A percentile compares a stretch with the other conserved stretches of the same genome.
Evolutionary conservation across 1,140 invertebrate genomes (phyloP).

Genomic region (Drosophila parvula): DNA sequence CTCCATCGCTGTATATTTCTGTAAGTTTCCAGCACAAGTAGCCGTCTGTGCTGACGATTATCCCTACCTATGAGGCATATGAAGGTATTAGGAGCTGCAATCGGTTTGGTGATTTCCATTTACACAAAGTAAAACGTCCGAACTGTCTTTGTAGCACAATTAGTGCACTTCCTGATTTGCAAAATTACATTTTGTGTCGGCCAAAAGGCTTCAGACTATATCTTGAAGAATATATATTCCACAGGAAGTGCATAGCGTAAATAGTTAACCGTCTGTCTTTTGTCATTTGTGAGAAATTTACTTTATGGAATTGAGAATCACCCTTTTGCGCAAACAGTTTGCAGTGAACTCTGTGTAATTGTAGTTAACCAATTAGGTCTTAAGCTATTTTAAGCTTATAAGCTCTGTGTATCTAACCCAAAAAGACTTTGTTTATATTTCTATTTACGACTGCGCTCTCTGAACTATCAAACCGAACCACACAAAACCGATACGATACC

Average conservation of each 20-base stretch:
- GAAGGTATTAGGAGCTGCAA: constrained; percentile 63
- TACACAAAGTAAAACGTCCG: constrained; percentile 38
- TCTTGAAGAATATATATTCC: neutral
- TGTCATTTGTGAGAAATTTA: constrained; percentile 19
- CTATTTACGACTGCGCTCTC: constrained; percentile 57
- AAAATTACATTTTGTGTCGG: neutral
- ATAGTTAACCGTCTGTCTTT: constrained; percentile 1
- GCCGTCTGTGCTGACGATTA: constrained; percentile 20
- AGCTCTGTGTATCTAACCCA: constrained; percentile 75
- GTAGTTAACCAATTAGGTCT: constrained; percentile 40
- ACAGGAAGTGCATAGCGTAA: neutral
- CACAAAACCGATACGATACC: constrained; percentile 47
- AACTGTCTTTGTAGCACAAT: constrained; percentile 6
- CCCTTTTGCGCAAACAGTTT: constrained; percentile 84
- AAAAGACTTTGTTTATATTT: constrained; percentile 77
- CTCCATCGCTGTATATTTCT: constrained; percentile 95
- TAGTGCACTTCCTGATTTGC: neutral
- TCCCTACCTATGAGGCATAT: constrained; percentile 32
- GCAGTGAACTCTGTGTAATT: constrained; percentile 56
- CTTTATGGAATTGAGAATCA: constrained; percentile 60
- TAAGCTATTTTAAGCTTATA: constrained; percentile 34
- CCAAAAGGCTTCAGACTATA: too few species aligned
- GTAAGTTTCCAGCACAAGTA: constrained; percentile 87
- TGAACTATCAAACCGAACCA: constrained; percentile 47
- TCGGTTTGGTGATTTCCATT: constrained; percentile 75